Conservation (phyloP, 1,140 invertebrate genomes). For the Drosophila pallidifrons region DNA sequence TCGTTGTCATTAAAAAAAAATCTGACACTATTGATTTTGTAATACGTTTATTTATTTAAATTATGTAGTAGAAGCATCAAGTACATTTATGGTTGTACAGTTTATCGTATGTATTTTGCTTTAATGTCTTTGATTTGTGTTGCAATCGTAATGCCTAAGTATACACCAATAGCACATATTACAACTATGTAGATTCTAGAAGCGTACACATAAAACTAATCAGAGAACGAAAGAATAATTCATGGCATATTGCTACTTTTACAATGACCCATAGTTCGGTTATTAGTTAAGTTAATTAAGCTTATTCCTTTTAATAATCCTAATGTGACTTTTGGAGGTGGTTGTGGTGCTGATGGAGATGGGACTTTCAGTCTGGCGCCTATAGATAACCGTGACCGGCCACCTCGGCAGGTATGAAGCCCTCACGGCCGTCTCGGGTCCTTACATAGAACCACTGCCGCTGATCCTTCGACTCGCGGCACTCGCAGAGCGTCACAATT, state of each 20-base stretch:
- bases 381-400: slow-evolving; percentile 91
- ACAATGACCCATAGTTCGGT: not conserved
- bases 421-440: slow-evolving; percentile 89
- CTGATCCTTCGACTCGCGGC: slow-evolving; percentile 85
- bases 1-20: no score
- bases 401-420: slow-evolving; percentile 91
- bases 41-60: slow-evolving; percentile 56
- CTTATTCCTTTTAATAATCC: slow-evolving; percentile 9
- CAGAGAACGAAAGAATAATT: slow-evolving; percentile 21
- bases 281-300: slow-evolving; percentile 20
- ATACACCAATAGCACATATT: slow-evolving; percentile 67
- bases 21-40: slow-evolving; percentile 1
- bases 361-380: slow-evolving; percentile 47
- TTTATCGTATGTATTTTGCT: slow-evolving; percentile 38
- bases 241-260: slow-evolving; percentile 31
- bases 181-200: slow-evolving; percentile 69
- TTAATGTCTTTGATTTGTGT: slow-evolving; percentile 69
- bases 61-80: slow-evolving; percentile 80
- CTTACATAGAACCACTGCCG: slow-evolving; percentile 91
- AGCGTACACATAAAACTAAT: slow-evolving; percentile 60
- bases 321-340: slow-evolving; percentile 13
- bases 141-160: slow-evolving; percentile 46
- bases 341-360: not conserved
- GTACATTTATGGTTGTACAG: slow-evolving; percentile 75
- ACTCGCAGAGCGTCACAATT: slow-evolving; percentile 89